Evolutionary conservation across 2,113 vertebrate genomes (phyloP).

Genomic region (Castor canadensis): DNA sequence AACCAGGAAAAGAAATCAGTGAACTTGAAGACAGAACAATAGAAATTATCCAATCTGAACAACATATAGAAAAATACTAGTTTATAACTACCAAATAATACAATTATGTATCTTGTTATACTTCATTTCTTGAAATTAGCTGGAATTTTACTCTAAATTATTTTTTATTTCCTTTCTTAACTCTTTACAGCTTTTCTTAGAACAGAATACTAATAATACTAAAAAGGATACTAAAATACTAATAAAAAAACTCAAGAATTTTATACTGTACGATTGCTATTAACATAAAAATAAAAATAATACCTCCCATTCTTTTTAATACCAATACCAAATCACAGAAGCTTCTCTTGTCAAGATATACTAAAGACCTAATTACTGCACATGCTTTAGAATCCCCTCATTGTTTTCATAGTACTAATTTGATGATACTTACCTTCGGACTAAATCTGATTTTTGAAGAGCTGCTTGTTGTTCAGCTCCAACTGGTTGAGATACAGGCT

Average conservation of each 20-base stretch:
- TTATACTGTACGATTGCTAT: neutral
- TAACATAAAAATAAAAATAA: conserved; percentile 40
- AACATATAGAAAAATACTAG: conserved; percentile 35
- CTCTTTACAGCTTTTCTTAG: neutral
- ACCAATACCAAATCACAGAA: conserved; percentile 38
- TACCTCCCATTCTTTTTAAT: conserved; percentile 28
- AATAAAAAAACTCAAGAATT: conserved; percentile 48
- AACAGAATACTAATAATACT: neutral
- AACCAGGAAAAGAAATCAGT: neutral
- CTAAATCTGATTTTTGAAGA: conserved; percentile 70
- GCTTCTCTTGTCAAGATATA: neutral
- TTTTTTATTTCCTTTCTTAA: neutral
- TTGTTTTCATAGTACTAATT: neutral
- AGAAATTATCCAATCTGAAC: conserved; percentile 9
- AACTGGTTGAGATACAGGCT: conserved; percentile 62
- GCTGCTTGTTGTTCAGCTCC: conserved; percentile 67
- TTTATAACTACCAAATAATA: conserved; percentile 32
- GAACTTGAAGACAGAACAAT: conserved; percentile 25
- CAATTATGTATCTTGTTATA: neutral
- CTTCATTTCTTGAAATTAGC: conserved; percentile 46
- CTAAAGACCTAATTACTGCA: neutral
- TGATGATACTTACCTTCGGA: conserved; percentile 73
- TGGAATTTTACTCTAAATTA: conserved; percentile 43
- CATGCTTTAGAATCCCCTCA: neutral
- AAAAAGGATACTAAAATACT: too few relatives aligned